Evolutionary conservation across 2,888 invertebrate species (phyloP).

Genomic region (Cyclophora punctaria): DNA sequence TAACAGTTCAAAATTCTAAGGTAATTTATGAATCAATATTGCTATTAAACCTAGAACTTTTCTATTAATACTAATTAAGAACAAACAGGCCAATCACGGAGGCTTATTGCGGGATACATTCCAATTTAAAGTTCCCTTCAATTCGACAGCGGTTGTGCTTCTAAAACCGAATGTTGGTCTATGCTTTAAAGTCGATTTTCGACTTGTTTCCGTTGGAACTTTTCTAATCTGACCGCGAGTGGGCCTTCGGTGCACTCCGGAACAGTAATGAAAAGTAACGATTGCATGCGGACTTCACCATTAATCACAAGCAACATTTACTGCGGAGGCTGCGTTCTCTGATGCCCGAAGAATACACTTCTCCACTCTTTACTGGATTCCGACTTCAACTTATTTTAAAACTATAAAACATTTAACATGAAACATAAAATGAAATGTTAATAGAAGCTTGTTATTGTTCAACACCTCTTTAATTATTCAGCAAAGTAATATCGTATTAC

Average conservation of each 20-base stretch:
- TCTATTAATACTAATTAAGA: slow-evolving; percentile 73
- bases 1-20: too few relatives aligned
- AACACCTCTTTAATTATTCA: too few relatives aligned
- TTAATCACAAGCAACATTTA: slow-evolving; percentile 58
- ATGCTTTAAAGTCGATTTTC: slow-evolving; percentile 72
- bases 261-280: slow-evolving; percentile 75
- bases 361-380: not conserved
- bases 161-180: slow-evolving; percentile 71
- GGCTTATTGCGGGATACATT: slow-evolving; percentile 74
- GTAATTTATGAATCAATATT: too few relatives aligned
- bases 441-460: too few relatives aligned
- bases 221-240: slow-evolving; percentile 72
- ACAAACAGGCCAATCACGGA: slow-evolving; percentile 72
- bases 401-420: too few relatives aligned
- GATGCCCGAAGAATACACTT: slow-evolving; percentile 8
- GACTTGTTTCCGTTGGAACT: slow-evolving; percentile 63
- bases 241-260: slow-evolving; percentile 64
- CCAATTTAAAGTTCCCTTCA: slow-evolving; percentile 74
- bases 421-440: too few relatives aligned
- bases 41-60: slow-evolving; percentile 43
- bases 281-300: slow-evolving; percentile 67
- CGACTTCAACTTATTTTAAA: too few relatives aligned
- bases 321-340: slow-evolving; percentile 16
- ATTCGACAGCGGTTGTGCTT: slow-evolving; percentile 54
- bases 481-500: too few relatives aligned